Evolutionary conservation across 2,797 vertebrate species (phyloP).

Genomic region (Danio kyathit): DNA sequence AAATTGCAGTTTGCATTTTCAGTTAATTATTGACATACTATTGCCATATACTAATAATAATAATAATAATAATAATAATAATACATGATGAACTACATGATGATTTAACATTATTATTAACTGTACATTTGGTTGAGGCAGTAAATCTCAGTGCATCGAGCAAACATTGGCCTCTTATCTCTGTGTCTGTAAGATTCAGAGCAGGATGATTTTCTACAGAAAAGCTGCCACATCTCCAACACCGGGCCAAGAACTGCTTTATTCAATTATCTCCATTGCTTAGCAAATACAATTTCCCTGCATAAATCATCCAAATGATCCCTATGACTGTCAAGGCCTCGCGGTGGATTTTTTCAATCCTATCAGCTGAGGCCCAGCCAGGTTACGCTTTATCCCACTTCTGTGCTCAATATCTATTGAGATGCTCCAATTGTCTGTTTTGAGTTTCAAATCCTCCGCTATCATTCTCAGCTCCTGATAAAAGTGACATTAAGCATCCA

Average conservation of each 20-base stretch:
- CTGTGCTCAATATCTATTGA: slow-evolving; percentile 76
- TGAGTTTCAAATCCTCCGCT: slow-evolving; percentile 73
- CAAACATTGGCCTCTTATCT: slow-evolving; percentile 82
- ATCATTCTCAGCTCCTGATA: slow-evolving; percentile 77
- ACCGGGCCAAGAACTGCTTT: slow-evolving; percentile 77
- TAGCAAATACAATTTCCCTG: slow-evolving; percentile 81
- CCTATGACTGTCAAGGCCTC: slow-evolving; percentile 76
- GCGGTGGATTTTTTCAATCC: slow-evolving; percentile 76
- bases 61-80: background rate
- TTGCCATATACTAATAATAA: too few relatives aligned
- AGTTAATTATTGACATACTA: too few relatives aligned
- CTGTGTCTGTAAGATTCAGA: slow-evolving; percentile 71
- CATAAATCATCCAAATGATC: slow-evolving; percentile 85
- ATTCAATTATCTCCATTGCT: slow-evolving; percentile 83
- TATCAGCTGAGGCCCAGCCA: slow-evolving; percentile 79
- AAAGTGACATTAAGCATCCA: slow-evolving; percentile 78
- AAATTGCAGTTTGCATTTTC: too few relatives aligned
- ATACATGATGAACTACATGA: background rate
- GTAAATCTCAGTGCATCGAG: slow-evolving; percentile 68
- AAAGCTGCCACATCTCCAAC: slow-evolving; percentile 75
- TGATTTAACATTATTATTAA: slow-evolving; percentile 20
- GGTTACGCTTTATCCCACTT: slow-evolving; percentile 76
- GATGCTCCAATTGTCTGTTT: slow-evolving; percentile 75
- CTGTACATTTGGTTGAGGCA: slow-evolving; percentile 64
- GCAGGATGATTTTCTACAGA: slow-evolving; percentile 79